A percentile compares a stretch with the other conserved stretches of the same genome.
phyloP scores from a whole-genome alignment of 2,888 invertebrate species.

The Callyntrura sp. region DNA sequence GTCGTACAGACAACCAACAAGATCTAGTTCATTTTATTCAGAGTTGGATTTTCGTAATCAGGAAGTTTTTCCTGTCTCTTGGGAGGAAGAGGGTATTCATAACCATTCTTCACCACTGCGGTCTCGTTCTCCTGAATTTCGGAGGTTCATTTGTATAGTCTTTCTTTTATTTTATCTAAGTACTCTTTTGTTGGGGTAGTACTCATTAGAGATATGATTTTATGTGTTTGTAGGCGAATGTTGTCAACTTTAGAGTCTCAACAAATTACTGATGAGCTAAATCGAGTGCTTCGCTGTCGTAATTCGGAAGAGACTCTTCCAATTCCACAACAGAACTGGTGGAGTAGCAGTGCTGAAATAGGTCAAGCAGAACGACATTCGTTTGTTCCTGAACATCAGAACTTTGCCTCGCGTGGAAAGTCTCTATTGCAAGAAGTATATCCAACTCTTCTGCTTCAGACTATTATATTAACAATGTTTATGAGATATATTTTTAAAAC shows the following conservation, averaged over 20 bases:
- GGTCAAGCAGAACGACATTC: slow-evolving; percentile 64
- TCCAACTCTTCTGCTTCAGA: not conserved
- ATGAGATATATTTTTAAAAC: not conserved
- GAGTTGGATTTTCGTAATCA: slow-evolving; percentile 73
- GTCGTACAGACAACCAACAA: slow-evolving; percentile 68
- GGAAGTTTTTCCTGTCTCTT: slow-evolving; percentile 63
- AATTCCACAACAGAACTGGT: slow-evolving; percentile 63
- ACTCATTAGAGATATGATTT: not conserved
- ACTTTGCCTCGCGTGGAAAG: slow-evolving; percentile 47
- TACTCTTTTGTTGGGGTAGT: not conserved
- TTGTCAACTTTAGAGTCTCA: slow-evolving; percentile 66
- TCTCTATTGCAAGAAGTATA: slow-evolving; percentile 55
- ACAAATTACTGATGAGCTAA: slow-evolving; percentile 75
- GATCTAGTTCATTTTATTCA: slow-evolving; percentile 75
- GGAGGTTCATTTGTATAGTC: slow-evolving; percentile 20
- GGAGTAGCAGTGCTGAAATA: slow-evolving; percentile 59
- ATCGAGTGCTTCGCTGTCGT: slow-evolving; percentile 56
- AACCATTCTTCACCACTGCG: slow-evolving; percentile 57
- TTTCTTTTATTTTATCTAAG: not conserved
- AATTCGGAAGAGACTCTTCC: slow-evolving; percentile 62
- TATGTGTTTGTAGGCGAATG: slow-evolving; percentile 34
- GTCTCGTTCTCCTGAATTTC: slow-evolving; percentile 54
- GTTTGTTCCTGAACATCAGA: slow-evolving; percentile 47
- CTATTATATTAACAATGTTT: not conserved
- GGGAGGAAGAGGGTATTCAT: slow-evolving; percentile 66